A percentile compares a stretch with the other conserved stretches of the same genome.
phyloP scores from a whole-genome alignment of 2,113 vertebrate genomes.

The Camelus bactrianus region DNA sequence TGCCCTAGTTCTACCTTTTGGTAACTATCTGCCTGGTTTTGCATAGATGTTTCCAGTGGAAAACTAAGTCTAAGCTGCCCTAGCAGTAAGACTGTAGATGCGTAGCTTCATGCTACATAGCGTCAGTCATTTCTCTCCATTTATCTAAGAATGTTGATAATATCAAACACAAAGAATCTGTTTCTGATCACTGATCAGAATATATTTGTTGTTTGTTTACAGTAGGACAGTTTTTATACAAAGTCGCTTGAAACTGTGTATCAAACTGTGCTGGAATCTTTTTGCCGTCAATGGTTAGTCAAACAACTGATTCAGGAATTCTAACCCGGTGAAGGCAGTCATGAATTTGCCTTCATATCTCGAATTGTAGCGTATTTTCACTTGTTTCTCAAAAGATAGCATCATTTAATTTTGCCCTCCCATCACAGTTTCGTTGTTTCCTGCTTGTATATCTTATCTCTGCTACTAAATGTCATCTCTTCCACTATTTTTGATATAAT shows the following conservation, averaged over 20 bases:
- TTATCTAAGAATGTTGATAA: background rate
- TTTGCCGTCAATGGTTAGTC: background rate
- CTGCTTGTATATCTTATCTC: slow-evolving; percentile 30
- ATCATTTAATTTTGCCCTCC: slow-evolving; percentile 11
- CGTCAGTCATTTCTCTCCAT: background rate
- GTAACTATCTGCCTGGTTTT: background rate
- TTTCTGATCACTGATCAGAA: background rate
- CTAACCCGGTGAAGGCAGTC: background rate
- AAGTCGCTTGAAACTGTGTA: background rate
- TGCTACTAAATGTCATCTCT: slow-evolving; percentile 50
- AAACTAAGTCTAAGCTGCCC: background rate
- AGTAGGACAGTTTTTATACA: background rate
- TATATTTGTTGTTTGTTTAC: background rate
- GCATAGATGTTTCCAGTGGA: background rate
- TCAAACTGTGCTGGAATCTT: background rate
- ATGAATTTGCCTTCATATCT: slow-evolving; percentile 22
- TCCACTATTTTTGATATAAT: slow-evolving; percentile 2
- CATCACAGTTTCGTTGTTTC: slow-evolving; percentile 48
- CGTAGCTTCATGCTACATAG: background rate
- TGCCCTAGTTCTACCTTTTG: background rate
- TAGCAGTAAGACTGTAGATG: background rate
- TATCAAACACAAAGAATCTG: background rate
- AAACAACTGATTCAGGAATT: background rate
- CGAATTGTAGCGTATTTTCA: background rate
- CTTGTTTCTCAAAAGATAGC: slow-evolving; percentile 40